Conservation (phyloP, 2,888 invertebrate species). For the Ecdyonurus torrentis region DNA sequence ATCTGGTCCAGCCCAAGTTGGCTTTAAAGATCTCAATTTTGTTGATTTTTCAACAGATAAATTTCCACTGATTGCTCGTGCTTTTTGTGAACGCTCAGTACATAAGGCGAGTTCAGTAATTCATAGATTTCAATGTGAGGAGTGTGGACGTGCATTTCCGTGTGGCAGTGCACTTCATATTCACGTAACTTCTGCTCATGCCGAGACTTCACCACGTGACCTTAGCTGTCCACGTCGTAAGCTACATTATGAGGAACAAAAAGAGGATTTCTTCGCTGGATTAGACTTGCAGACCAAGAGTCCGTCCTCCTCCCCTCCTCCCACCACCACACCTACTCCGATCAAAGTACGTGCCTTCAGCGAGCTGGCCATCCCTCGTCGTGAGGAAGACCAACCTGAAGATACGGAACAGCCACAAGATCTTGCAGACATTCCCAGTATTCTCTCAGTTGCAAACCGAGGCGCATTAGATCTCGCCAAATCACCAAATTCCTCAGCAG, state of each 20-base stretch:
- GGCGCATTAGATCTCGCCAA: constrained; percentile 13
- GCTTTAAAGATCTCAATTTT: constrained; percentile 54
- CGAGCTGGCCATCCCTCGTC: neutral
- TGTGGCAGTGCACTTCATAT: constrained; percentile 47
- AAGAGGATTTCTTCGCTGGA: constrained; percentile 66
- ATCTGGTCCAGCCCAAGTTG: constrained; percentile 23
- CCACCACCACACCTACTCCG: neutral
- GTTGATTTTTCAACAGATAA: constrained; percentile 67
- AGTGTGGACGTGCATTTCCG: constrained; percentile 54
- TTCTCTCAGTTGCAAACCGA: constrained; percentile 53
- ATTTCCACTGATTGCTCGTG: constrained; percentile 59
- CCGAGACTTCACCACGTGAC: neutral
- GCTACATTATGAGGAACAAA: constrained; percentile 28
- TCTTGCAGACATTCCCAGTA: constrained; percentile 72
- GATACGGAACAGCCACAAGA: constrained; percentile 45
- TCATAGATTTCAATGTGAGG: constrained; percentile 48
- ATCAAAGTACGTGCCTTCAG: constrained; percentile 3
- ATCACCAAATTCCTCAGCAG: constrained; percentile 36
- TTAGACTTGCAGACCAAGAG: constrained; percentile 51
- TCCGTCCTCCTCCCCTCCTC: constrained; percentile 8
- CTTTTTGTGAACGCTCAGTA: constrained; percentile 49
- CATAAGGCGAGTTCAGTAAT: constrained; percentile 37
- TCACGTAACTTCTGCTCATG: constrained; percentile 25
- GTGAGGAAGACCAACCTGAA: constrained; percentile 12
- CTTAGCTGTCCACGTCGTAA: neutral